These are phyloP conservation scores for Cerastoderma edule DNA, from an alignment of 2,888 invertebrate species.

Conservation along the genomic window DNA sequence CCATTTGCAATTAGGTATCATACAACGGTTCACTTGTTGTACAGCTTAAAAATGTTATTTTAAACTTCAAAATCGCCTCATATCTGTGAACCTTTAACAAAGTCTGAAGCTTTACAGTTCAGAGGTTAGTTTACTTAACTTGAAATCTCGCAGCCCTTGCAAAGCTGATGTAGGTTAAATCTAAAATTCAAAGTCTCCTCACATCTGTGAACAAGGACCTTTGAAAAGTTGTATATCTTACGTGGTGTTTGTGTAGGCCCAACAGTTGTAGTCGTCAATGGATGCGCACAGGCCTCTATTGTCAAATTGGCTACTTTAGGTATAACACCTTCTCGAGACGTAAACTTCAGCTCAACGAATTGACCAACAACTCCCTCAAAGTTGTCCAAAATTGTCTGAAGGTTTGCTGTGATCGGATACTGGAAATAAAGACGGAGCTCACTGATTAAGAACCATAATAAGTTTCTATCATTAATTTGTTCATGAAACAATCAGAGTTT, in stretches of 20 bases:
- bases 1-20: too few relatives aligned
- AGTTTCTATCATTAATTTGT: neutral
- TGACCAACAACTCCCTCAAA: conserved; percentile 17
- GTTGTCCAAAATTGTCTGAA: conserved; percentile 25
- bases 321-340: conserved; percentile 14
- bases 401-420: conserved; percentile 14
- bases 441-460: neutral
- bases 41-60: too few relatives aligned
- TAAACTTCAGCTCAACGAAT: conserved; percentile 12
- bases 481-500: neutral
- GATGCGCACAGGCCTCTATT: conserved; percentile 26
- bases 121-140: neutral
- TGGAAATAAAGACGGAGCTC: neutral
- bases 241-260: neutral
- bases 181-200: neutral
- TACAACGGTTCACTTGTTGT: too few relatives aligned
- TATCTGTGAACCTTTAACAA: too few relatives aligned
- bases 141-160: neutral
- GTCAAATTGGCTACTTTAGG: conserved; percentile 8
- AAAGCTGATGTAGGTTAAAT: neutral
- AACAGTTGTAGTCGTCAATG: neutral
- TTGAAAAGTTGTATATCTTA: neutral
- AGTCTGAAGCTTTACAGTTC: neutral
- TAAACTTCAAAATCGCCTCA: too few relatives aligned
- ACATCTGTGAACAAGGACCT: neutral